phyloP scores from a whole-genome alignment of 92 coral and sea anemone genomes.

The Scolanthus callimorphus region DNA sequence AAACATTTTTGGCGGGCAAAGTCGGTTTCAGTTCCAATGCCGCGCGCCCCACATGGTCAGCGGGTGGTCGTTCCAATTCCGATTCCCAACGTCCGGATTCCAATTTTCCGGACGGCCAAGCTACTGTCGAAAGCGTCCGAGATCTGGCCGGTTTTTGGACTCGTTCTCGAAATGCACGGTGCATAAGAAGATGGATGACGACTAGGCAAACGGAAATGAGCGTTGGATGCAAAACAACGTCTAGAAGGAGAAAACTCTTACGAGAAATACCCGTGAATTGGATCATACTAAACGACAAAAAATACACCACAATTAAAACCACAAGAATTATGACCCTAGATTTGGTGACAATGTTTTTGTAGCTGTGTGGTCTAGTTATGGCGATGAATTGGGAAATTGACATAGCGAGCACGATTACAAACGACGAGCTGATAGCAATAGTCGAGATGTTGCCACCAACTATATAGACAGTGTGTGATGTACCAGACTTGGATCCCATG shows the following conservation, averaged over 20 bases:
- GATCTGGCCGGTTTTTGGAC: conserved; percentile 14
- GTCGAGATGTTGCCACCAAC: conserved; percentile 56
- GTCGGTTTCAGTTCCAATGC: too few relatives aligned
- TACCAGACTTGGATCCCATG: neutral
- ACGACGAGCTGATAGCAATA: conserved; percentile 65
- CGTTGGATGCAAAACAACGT: conserved; percentile 60
- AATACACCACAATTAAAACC: conserved; percentile 47
- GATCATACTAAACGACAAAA: conserved; percentile 51
- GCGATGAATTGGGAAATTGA: conserved; percentile 71
- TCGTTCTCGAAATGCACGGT: conserved; percentile 43
- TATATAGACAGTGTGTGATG: conserved; percentile 19
- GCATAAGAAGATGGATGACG: conserved; percentile 47
- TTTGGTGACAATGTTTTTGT: conserved; percentile 46
- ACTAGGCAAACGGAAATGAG: conserved; percentile 45
- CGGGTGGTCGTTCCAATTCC: neutral
- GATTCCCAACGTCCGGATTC: too few relatives aligned
- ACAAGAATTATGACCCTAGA: conserved; percentile 41
- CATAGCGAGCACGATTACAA: conserved; percentile 56
- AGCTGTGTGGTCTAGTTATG: conserved; percentile 50
- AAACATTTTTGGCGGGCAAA: too few relatives aligned
- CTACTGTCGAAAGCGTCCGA: neutral
- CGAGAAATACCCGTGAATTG: conserved; percentile 43
- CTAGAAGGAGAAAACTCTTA: conserved; percentile 43
- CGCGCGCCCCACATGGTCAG: too few relatives aligned
- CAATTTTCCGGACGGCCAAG: too few relatives aligned